A percentile compares a stretch with the other conserved stretches of the same genome.
Conservation (phyloP, 2,797 vertebrate genomes). For the Squalus acanthias region DNA sequence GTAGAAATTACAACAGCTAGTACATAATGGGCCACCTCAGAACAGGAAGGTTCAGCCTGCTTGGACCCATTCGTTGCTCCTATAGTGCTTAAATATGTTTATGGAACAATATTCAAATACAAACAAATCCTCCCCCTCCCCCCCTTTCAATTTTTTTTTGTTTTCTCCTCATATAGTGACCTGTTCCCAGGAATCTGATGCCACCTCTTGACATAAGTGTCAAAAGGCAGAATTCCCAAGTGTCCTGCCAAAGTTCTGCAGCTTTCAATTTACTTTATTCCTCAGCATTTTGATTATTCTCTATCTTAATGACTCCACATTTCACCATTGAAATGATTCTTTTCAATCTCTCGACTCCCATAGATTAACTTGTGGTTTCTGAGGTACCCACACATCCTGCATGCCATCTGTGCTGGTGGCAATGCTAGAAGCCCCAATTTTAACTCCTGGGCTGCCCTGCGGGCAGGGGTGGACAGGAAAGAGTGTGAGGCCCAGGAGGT, state of each 20-base stretch:
- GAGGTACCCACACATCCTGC: background rate
- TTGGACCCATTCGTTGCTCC: background rate
- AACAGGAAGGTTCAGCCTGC: background rate
- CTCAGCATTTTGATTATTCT: background rate
- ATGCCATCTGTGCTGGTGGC: background rate
- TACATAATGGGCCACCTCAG: background rate
- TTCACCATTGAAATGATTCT: background rate
- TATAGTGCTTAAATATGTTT: background rate
- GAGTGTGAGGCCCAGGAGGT: background rate
- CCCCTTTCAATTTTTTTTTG: no score
- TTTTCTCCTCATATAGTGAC: background rate
- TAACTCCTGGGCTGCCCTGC: background rate
- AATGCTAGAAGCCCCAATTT: background rate
- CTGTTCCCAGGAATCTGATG: background rate
- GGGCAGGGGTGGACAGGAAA: background rate
- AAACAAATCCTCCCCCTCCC: background rate
- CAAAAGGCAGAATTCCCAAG: background rate
- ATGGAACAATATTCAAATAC: background rate
- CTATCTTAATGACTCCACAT: background rate
- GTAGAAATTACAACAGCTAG: background rate
- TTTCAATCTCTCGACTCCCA: background rate
- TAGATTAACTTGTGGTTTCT: background rate
- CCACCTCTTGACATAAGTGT: background rate
- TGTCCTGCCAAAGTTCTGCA: background rate
- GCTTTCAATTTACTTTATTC: background rate